A percentile compares a stretch with the other conserved stretches of the same genome.
phyloP scores from a whole-genome alignment of 92 coral and sea anemone species.

The Zoanthus sansibaricus region DNA sequence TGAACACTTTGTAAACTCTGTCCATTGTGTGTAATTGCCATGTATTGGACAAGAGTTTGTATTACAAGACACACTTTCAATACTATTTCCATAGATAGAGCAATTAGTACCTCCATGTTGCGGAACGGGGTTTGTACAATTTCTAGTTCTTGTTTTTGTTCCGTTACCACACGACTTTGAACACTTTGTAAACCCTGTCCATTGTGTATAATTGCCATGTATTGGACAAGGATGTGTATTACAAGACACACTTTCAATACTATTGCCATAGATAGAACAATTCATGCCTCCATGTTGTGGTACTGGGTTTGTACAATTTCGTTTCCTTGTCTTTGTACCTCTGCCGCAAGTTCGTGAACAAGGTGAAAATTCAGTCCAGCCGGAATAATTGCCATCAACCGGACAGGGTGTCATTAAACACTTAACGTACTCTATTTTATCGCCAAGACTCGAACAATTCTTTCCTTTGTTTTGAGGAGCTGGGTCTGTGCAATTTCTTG shows the following conservation, averaged over 20 bases:
- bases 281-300: constrained; percentile 42
- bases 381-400: constrained; percentile 43
- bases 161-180: constrained; percentile 80
- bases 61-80: constrained; percentile 66
- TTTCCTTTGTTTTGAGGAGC: constrained; percentile 47
- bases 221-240: constrained; percentile 34
- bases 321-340: constrained; percentile 26
- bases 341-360: constrained; percentile 51
- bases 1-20: constrained; percentile 74
- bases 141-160: constrained; percentile 61
- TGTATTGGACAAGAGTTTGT: constrained; percentile 70
- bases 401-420: constrained; percentile 43
- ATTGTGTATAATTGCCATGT: constrained; percentile 71
- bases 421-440: not conserved
- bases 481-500: constrained; percentile 49
- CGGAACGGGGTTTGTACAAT: constrained; percentile 77
- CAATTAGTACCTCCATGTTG: constrained; percentile 74
- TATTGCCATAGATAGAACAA: not conserved
- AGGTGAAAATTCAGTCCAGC: constrained; percentile 47
- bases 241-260: not conserved
- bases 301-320: constrained; percentile 50
- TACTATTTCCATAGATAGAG: constrained; percentile 61
- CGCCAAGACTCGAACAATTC: constrained; percentile 39
- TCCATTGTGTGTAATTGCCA: constrained; percentile 76
- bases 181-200: constrained; percentile 77